phyloP scores from a whole-genome alignment of 2,797 vertebrate species.

The Peromyscus aztecus region DNA sequence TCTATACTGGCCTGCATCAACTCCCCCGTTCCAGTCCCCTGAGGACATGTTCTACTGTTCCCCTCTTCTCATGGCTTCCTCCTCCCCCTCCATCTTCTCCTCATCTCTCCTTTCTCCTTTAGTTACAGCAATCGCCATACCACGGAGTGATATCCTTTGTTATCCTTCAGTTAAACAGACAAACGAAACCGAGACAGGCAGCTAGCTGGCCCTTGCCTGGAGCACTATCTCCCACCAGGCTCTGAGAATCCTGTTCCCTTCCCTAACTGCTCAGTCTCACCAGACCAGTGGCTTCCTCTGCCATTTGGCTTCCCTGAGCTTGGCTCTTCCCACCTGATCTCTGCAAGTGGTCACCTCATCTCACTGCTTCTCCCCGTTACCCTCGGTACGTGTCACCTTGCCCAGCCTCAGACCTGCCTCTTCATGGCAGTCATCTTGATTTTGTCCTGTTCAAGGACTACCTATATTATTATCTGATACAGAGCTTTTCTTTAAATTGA shows the following conservation, averaged over 20 bases:
- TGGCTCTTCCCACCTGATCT: neutral
- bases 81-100: too few relatives aligned
- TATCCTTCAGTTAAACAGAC: neutral
- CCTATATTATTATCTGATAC: neutral
- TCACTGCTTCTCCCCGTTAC: neutral
- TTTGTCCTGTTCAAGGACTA: neutral
- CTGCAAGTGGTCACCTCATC: neutral
- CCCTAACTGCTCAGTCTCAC: neutral
- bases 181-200: neutral
- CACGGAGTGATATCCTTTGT: neutral
- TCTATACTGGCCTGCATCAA: fast-evolving
- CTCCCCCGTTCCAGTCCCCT: too few relatives aligned
- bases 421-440: neutral
- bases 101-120: neutral
- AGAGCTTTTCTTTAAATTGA: neutral
- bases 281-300: neutral
- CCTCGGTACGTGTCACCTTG: too few relatives aligned
- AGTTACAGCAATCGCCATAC: neutral
- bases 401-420: neutral
- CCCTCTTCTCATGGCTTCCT: too few relatives aligned
- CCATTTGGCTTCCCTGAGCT: neutral
- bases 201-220: neutral
- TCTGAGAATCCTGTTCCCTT: neutral
- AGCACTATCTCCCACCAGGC: neutral
- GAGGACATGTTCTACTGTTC: fast-evolving